Conservation (phyloP, 2,113 vertebrate species). For the Smithornis capensis region DNA sequence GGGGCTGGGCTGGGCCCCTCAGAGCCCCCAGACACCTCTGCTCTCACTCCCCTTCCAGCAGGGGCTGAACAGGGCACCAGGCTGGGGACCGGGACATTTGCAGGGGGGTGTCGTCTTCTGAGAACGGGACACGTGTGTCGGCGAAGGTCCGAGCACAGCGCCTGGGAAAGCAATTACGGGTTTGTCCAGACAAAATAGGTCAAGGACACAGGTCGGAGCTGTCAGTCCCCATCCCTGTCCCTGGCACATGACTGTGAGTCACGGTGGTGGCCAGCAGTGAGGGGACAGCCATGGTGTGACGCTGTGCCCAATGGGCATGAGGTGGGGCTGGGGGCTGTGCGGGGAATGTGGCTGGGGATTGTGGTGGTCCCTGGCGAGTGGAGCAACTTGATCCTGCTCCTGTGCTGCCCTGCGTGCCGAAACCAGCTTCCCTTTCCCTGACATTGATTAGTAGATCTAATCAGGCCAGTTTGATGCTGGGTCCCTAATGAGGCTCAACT, state of each 20-base stretch:
- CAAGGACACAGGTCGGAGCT: not conserved
- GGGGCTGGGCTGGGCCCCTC: no score
- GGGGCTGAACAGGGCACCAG: not conserved
- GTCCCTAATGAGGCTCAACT: not conserved
- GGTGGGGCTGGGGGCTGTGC: not conserved
- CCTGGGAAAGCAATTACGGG: not conserved
- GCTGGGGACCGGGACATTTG: not conserved
- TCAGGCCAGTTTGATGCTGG: not conserved
- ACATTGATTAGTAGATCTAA: not conserved
- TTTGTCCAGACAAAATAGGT: not conserved
- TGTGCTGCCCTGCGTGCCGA: rapidly evolving
- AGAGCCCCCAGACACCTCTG: not conserved
- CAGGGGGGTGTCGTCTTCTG: not conserved
- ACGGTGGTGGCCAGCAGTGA: rapidly evolving
- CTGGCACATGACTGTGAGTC: not conserved
- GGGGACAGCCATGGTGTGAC: rapidly evolving
- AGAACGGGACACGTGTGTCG: rapidly evolving
- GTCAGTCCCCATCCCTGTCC: not conserved
- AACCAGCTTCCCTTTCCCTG: not conserved
- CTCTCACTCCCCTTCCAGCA: not conserved
- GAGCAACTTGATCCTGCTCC: rapidly evolving
- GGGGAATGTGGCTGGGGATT: no score
- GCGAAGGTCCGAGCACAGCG: not conserved
- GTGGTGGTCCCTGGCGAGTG: not conserved
- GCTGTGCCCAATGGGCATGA: rapidly evolving